Conservation (phyloP, 2,797 vertebrate species). For the Rhabdomys pumilio region DNA sequence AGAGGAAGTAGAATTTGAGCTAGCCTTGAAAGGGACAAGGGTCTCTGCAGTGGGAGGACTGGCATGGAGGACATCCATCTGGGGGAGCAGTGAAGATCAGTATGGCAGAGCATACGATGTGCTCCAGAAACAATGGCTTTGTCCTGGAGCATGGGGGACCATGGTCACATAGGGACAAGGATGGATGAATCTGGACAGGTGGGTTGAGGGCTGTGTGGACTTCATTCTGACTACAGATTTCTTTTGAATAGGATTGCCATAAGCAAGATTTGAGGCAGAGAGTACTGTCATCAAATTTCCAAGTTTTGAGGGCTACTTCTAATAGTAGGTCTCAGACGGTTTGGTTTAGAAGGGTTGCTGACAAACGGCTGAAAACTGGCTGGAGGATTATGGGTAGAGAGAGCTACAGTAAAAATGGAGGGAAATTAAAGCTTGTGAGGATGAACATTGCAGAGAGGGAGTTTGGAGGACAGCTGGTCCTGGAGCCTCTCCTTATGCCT, state of each 20-base stretch:
- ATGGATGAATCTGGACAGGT: slow-evolving; percentile 48
- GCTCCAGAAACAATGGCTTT: background rate
- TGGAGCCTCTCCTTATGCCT: background rate
- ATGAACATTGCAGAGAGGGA: background rate
- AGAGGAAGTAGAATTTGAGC: background rate
- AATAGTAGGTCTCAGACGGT: background rate
- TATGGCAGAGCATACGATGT: slow-evolving; percentile 5
- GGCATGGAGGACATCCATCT: background rate
- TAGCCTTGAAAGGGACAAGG: background rate
- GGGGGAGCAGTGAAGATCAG: background rate
- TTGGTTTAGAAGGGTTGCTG: background rate
- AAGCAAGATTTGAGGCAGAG: background rate
- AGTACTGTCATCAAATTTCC: background rate
- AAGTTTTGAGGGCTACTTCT: slow-evolving; percentile 30
- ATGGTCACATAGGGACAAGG: background rate
- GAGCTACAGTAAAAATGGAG: background rate
- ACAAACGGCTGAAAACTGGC: background rate
- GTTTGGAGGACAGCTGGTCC: background rate
- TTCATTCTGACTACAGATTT: slow-evolving; percentile 14
- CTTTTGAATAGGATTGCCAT: background rate
- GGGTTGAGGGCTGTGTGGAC: background rate
- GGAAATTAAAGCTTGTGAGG: background rate
- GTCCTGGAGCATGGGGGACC: background rate
- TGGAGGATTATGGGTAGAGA: background rate
- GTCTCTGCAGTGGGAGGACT: slow-evolving; percentile 28